Percentiles rank a stretch among this genome's conserved stretches.
Evolutionary conservation across 92 coral and sea anemone genomes (phyloP).

Genomic region (Porites evermanni): DNA sequence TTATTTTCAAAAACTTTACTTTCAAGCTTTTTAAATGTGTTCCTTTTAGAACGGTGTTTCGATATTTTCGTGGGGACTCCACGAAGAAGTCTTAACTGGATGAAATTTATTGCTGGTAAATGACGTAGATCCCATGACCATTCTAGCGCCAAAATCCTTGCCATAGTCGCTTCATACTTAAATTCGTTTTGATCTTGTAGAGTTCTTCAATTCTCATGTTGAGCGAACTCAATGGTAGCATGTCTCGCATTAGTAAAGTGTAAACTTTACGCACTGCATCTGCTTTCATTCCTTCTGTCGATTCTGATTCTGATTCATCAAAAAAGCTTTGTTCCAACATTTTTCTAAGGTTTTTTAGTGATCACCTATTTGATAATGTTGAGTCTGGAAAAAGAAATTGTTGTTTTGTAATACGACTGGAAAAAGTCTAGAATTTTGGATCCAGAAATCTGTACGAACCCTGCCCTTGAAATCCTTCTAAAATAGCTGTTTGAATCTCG

Average conservation of each 20-base stretch:
- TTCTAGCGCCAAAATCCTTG: no score
- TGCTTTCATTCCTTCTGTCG: slow-evolving; percentile 61
- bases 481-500: no score
- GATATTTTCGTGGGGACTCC: no score
- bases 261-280: slow-evolving; percentile 55
- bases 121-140: no score
- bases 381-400: not conserved
- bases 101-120: no score
- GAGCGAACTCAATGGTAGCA: slow-evolving; percentile 22
- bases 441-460: no score
- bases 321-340: not conserved
- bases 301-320: slow-evolving; percentile 44
- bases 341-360: not conserved
- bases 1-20: slow-evolving; percentile 36
- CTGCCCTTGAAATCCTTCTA: no score
- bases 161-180: no score
- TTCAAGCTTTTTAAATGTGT: slow-evolving; percentile 45
- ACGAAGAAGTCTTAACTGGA: no score
- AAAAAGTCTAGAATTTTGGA: no score
- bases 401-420: not conserved
- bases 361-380: no score
- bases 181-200: no score
- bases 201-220: slow-evolving; percentile 16
- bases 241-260: slow-evolving; percentile 48
- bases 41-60: not conserved